A percentile compares a stretch with the other conserved stretches of the same genome.
phyloP scores from a whole-genome alignment of 2,797 vertebrate genomes.

The Botia almorhae region DNA sequence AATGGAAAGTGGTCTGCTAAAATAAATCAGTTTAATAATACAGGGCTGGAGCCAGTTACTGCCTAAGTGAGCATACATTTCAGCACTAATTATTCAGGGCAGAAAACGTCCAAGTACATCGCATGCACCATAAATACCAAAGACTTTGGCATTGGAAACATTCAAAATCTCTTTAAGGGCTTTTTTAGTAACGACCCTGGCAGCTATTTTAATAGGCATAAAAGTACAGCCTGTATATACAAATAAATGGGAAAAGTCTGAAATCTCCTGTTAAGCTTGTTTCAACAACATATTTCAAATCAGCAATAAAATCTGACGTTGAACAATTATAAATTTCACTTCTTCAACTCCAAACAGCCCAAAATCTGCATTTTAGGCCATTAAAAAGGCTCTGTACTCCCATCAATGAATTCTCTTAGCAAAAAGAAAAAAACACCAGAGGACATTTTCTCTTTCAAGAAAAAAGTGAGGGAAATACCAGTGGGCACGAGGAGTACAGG shows the following conservation, averaged over 20 bases:
- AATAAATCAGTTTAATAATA: constrained; percentile 53
- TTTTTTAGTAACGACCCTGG: neutral
- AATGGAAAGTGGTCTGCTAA: constrained; percentile 45
- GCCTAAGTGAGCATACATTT: constrained; percentile 26
- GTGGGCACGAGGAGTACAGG: constrained; percentile 58
- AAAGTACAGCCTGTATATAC: too few species aligned
- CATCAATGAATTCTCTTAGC: constrained; percentile 6
- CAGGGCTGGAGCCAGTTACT: constrained; percentile 28
- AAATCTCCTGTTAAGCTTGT: neutral
- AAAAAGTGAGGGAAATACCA: constrained; percentile 58
- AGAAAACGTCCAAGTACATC: constrained; percentile 40
- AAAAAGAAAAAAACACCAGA: constrained; percentile 10
- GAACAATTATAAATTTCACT: too few species aligned
- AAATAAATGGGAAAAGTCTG: neutral
- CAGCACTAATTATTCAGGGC: constrained; percentile 38
- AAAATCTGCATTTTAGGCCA: too few species aligned
- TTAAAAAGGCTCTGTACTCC: neutral
- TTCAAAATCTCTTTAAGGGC: neutral
- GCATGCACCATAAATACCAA: constrained; percentile 53
- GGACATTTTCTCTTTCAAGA: constrained; percentile 58
- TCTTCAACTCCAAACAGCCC: too few species aligned
- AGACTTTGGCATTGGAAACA: constrained; percentile 13
- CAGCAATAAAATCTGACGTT: neutral
- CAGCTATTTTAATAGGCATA: neutral
- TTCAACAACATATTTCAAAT: neutral